phyloP scores from a whole-genome alignment of 2,113 vertebrate genomes.

The Brienomyrus longianalis region DNA sequence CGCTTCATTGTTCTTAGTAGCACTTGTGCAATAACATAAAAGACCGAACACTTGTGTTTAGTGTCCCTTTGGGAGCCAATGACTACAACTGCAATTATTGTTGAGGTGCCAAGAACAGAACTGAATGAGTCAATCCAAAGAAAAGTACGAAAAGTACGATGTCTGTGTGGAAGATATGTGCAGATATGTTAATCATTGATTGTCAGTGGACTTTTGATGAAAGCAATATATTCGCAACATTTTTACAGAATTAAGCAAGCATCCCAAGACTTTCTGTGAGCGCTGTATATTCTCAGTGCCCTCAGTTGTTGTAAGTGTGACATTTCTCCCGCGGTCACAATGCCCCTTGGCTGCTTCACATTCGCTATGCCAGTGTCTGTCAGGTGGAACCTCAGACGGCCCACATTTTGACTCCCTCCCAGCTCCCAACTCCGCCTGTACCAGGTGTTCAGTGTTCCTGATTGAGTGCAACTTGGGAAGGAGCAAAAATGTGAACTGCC shows the following conservation, averaged over 20 bases:
- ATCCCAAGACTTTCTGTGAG: neutral
- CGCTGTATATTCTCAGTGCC: neutral
- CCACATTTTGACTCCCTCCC: neutral
- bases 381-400: neutral
- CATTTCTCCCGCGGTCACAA: neutral
- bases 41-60: neutral
- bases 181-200: neutral
- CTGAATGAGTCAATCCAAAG: neutral
- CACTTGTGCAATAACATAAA: neutral
- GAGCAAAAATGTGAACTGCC: neutral
- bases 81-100: neutral
- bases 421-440: neutral
- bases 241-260: neutral
- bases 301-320: neutral
- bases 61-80: neutral
- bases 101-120: neutral
- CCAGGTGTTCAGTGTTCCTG: neutral
- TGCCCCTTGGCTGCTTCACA: neutral
- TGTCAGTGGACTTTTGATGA: neutral
- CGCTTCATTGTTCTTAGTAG: neutral
- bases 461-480: neutral
- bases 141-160: neutral
- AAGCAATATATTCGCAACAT: neutral
- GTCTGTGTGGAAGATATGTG: neutral
- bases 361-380: neutral